Percentiles rank a stretch among this genome's conserved stretches.
Evolutionary conservation across 1,140 invertebrate species (phyloP).

Genomic region (Steinernema khuongi): DNA sequence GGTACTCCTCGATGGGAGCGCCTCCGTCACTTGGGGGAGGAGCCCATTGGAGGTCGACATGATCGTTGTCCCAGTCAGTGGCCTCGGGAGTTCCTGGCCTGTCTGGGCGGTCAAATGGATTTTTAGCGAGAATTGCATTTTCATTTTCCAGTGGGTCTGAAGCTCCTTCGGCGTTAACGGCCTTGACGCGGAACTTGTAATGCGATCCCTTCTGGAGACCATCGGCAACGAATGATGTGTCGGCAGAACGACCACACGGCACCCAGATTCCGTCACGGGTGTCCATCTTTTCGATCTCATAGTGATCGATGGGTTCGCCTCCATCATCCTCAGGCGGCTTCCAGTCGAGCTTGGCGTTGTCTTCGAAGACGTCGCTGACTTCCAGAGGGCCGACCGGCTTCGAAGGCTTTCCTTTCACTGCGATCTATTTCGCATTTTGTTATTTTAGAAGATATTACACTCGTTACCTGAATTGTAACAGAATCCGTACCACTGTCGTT

Average conservation of each 20-base stretch:
- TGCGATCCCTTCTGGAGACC: slow-evolving; percentile 60
- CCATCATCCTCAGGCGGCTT: slow-evolving; percentile 88
- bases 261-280: slow-evolving; percentile 56
- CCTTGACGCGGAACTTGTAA: slow-evolving; percentile 94
- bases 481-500: slow-evolving; percentile 51
- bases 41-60: slow-evolving; percentile 84
- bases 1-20: slow-evolving; percentile 85
- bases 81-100: slow-evolving; percentile 81
- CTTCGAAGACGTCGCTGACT: slow-evolving; percentile 85
- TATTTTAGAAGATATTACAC: slow-evolving; percentile 63
- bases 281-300: slow-evolving; percentile 57
- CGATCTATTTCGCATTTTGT: slow-evolving; percentile 84
- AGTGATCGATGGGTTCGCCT: slow-evolving; percentile 72
- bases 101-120: slow-evolving; percentile 77
- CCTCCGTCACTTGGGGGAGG: slow-evolving; percentile 81
- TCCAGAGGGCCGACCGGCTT: slow-evolving; percentile 70
- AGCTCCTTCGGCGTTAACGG: slow-evolving; percentile 88
- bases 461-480: slow-evolving; percentile 53
- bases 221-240: slow-evolving; percentile 54
- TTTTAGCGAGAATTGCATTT: slow-evolving; percentile 82
- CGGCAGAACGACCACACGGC: slow-evolving; percentile 47
- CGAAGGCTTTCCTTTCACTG: slow-evolving; percentile 71
- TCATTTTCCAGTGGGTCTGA: slow-evolving; percentile 85
- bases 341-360: slow-evolving; percentile 88
- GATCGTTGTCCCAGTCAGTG: slow-evolving; percentile 79